Evolutionary conservation across 2,888 invertebrate genomes (phyloP), one percentile per base, ranked within the genome.

Genomic region (Amphipoea lucens): DNA sequence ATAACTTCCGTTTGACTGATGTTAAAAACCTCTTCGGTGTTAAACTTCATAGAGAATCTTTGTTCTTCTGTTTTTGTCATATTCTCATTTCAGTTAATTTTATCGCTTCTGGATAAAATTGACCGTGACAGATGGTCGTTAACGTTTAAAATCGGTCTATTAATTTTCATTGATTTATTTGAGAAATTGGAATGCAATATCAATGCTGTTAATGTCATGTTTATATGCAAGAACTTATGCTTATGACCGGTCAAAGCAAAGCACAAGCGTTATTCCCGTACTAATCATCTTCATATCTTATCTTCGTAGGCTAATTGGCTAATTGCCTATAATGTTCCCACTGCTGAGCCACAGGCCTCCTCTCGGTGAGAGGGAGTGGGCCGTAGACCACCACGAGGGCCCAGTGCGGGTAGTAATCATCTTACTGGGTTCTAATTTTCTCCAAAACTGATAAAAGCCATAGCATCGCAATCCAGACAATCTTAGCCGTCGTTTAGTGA

Each of bases 1-100:
- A 73, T 85, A 85, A 85, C 81, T 85, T 87, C 85, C 85, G 87
- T 66, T 67, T 48, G 66, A 54, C 42, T 72, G 74, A 69, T 65
- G 65, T 74, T 81, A 74, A 70, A 75, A 68, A 81, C 76, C 74
- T 80, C 66, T 85, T 87, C 73, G 66, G 74, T 83, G 57, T 85
- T 77, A 40, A 74, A 75, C 70, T 65, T 76, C 76, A 74, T 57
- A 87, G 67, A 79, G 23, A 60, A 63, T 66, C 60, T 85, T 85
- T 71, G 57, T 76, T 73, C 63, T 40, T 70, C 29, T 77, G 80
- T 63, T 84, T 68, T 72, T 23, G 51, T 62, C 42, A 57, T 78
- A 36, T 66, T 67, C 74, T 71, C 17, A 69, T 78, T 84, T 74
- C 11, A 60, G 72, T 74, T 65, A 82, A 65, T 81, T 76, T 83